A percentile compares a stretch with the other conserved stretches of the same genome.
Evolutionary conservation across 2,888 invertebrate genomes (phyloP).

Genomic region (Orthosia incerta): DNA sequence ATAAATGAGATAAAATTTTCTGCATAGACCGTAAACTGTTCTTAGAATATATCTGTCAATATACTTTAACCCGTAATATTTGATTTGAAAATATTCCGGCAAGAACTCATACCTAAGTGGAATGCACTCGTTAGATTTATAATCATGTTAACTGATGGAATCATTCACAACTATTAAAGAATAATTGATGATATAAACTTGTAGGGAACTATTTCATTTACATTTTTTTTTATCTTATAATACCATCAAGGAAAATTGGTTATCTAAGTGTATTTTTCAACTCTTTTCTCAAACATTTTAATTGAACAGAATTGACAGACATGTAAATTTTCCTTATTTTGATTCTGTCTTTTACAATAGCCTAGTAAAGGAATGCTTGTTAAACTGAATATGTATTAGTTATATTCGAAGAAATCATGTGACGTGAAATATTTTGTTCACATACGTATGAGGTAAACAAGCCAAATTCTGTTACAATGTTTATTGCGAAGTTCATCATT

Average conservation of each 20-base stretch:
- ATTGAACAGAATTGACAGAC: neutral
- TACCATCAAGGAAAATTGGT: conserved; percentile 24
- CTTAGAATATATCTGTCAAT: conserved; percentile 41
- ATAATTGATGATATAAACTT: conserved; percentile 28
- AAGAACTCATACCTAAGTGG: conserved; percentile 8
- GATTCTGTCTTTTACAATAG: neutral
- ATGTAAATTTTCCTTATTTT: conserved; percentile 30
- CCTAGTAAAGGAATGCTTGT: conserved; percentile 2
- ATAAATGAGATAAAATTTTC: conserved; percentile 52
- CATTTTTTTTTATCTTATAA: conserved; percentile 17
- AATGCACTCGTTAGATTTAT: conserved; percentile 32
- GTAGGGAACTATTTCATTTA: conserved; percentile 1
- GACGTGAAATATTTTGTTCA: neutral
- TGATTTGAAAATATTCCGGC: conserved; percentile 33
- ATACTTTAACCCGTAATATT: conserved; percentile 21
- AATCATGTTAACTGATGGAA: conserved; percentile 29
- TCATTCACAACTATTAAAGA: conserved; percentile 27
- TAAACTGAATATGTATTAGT: conserved; percentile 1
- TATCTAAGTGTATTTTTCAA: conserved; percentile 2
- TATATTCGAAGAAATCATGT: conserved; percentile 29
- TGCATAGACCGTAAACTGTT: conserved; percentile 31
- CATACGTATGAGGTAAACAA: neutral
- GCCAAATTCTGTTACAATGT: neutral
- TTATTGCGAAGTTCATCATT: conserved; percentile 3
- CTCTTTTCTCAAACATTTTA: neutral